A percentile compares a stretch with the other conserved stretches of the same genome.
Conservation (phyloP, 1,140 invertebrate genomes). For the Papilio machaon region DNA sequence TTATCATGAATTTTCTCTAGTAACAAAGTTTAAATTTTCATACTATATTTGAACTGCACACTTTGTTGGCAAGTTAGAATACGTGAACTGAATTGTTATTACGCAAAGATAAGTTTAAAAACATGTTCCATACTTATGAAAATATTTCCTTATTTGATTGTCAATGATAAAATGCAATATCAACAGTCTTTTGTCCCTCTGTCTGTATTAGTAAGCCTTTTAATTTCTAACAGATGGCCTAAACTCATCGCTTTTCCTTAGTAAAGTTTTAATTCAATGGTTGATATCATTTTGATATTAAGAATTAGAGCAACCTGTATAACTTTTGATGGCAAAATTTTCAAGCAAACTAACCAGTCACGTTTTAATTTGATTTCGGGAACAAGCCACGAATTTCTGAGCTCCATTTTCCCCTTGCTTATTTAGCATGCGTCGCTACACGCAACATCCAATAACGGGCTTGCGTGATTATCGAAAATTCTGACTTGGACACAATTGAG, state of each 20-base stretch:
- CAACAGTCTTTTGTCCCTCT: not conserved
- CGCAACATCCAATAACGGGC: slow-evolving; percentile 32
- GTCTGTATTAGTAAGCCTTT: not conserved
- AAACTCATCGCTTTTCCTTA: not conserved
- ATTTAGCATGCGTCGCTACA: slow-evolving; percentile 35
- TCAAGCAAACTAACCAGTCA: slow-evolving; percentile 29
- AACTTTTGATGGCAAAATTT: slow-evolving; percentile 14
- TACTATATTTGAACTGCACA: slow-evolving; percentile 14
- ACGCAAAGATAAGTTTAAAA: not conserved
- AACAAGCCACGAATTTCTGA: slow-evolving; percentile 23
- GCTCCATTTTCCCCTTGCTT: slow-evolving; percentile 29
- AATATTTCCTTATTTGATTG: not conserved
- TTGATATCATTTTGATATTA: not conserved
- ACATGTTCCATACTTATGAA: not conserved
- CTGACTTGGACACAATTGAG: slow-evolving; percentile 28
- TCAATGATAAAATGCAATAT: not conserved
- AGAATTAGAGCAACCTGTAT: slow-evolving; percentile 14
- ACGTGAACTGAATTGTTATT: slow-evolving; percentile 1
- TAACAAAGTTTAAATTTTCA: slow-evolving; percentile 24
- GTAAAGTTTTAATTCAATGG: not conserved
- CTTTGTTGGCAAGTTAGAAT: slow-evolving; percentile 5
- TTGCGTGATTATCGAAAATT: slow-evolving; percentile 38
- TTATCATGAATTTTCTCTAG: slow-evolving; percentile 4
- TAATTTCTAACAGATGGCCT: not conserved
- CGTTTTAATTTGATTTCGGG: slow-evolving; percentile 31